phyloP scores from a whole-genome alignment of 37 sponge, comb jelly and placozoan species.

The Trichoplax adhaerens region DNA sequence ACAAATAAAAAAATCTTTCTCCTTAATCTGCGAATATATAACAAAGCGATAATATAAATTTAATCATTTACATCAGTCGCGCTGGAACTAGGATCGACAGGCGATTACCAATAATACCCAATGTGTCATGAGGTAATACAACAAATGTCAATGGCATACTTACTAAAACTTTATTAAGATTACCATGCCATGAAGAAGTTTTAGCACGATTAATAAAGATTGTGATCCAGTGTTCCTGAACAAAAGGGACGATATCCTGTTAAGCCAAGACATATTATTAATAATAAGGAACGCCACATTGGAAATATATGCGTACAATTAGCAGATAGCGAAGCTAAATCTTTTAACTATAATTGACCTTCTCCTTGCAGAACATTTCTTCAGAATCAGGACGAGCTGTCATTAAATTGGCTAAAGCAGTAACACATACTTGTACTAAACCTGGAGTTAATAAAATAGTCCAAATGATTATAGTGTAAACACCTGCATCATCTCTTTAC shows the following conservation, averaged over 20 bases:
- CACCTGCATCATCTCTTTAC: no score
- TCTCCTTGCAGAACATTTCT: slow-evolving; percentile 32
- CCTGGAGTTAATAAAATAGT: slow-evolving; percentile 20
- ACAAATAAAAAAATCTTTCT: slow-evolving; percentile 32
- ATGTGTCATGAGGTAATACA: background rate
- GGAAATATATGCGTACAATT: slow-evolving; percentile 4
- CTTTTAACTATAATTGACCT: slow-evolving; percentile 12
- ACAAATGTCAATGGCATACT: background rate
- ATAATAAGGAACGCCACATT: background rate
- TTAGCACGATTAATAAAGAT: no score
- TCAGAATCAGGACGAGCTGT: background rate
- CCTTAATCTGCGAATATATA: slow-evolving; percentile 16
- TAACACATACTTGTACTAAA: slow-evolving; percentile 68
- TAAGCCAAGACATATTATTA: background rate
- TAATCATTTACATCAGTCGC: slow-evolving; percentile 1
- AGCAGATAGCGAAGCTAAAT: background rate
- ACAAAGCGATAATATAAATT: slow-evolving; percentile 4
- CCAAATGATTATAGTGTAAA: no score
- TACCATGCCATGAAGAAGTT: no score
- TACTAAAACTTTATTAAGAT: no score
- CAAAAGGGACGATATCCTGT: slow-evolving; percentile 77
- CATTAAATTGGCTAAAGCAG: slow-evolving; percentile 56
- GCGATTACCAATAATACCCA: background rate
- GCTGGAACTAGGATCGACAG: background rate
- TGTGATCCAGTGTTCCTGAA: slow-evolving; percentile 47